phyloP scores from a whole-genome alignment of 2,888 invertebrate species.

The Pristionchus fissidentatus region DNA sequence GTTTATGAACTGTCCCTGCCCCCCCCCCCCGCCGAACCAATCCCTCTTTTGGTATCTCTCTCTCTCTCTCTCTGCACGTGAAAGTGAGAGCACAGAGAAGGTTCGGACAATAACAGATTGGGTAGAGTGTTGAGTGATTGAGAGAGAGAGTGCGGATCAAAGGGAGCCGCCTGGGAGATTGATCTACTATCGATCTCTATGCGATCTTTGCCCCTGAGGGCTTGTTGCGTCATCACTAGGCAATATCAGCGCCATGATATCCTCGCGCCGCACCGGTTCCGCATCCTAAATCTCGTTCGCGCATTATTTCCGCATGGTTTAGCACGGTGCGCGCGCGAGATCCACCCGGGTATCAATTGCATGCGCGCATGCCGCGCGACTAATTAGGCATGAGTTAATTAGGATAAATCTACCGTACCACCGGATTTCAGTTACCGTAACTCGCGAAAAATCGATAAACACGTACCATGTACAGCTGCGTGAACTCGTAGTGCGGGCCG shows the following conservation, averaged over 20 bases:
- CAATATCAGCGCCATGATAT: too few relatives aligned
- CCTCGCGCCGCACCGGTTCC: too few relatives aligned
- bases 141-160: too few relatives aligned
- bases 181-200: too few relatives aligned
- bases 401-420: conserved; percentile 6
- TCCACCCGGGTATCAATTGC: conserved; percentile 16
- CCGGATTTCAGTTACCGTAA: too few relatives aligned
- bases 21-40: too few relatives aligned
- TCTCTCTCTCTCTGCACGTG: too few relatives aligned
- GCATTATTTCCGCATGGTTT: background rate
- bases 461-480: conserved; percentile 71
- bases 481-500: conserved; percentile 66
- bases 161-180: too few relatives aligned
- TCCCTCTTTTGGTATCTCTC: too few relatives aligned
- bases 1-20: conserved; percentile 40
- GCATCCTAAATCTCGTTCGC: background rate
- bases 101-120: conserved; percentile 19
- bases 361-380: background rate
- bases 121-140: too few relatives aligned
- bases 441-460: conserved; percentile 23
- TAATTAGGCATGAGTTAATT: conserved; percentile 21
- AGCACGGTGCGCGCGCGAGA: conserved; percentile 2
- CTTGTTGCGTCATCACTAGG: background rate
- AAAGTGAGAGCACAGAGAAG: conserved; percentile 26
- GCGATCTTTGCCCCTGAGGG: too few relatives aligned